Base-by-base conservation (phyloP, 2,797 vertebrate genomes). In the Crypturellus tataupa region DNA sequence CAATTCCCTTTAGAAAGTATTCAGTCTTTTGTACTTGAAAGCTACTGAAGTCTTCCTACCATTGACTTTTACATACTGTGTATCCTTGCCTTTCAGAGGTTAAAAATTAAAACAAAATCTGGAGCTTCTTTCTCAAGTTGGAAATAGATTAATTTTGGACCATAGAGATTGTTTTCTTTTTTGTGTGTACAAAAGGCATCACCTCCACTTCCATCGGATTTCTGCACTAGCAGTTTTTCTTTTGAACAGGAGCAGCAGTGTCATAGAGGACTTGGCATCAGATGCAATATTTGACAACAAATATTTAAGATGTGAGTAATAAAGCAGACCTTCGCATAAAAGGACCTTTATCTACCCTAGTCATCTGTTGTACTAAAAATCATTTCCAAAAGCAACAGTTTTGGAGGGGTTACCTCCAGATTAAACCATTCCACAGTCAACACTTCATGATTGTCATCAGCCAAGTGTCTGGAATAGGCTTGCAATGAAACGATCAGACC, bases 261-360 rank as follows among this genome's bases (percentile, higher is more conserved):
- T 79, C 75, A 63, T 58, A 90, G n/a, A 79, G 55, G 60, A 71
- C 39, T 64, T 84, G 59, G 51, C 67, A 87, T 49, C 49, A 70
- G 46, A 85, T 49, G 33, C 14, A 80, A 46, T 83, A 68, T 79
- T 91, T 87, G 56, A 85, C 79, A 87, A 72, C 37, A 94, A 89
- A 92, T 85, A 94, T 69, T 94, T 85, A 89, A 87, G 51, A 65
- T 55, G 15, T 51, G 12, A 81, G 14, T 83, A 91, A 90, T 89
- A 78, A 92, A 87, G 33, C n/a, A 73, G 29, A 89, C 24, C 68
- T 90, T 89, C 84, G 14, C 72, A 83, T 95, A 69, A 88, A 87
- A 72, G 8, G 39, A 6, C 17, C 91, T 31, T 75, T 94, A 83
- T 72, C 49, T 95, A 63, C 33, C 24, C 19, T 69, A 71, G 37